Base-by-base conservation (phyloP, 2,888 invertebrate species). In the Cheilosia scutellata region DNA sequence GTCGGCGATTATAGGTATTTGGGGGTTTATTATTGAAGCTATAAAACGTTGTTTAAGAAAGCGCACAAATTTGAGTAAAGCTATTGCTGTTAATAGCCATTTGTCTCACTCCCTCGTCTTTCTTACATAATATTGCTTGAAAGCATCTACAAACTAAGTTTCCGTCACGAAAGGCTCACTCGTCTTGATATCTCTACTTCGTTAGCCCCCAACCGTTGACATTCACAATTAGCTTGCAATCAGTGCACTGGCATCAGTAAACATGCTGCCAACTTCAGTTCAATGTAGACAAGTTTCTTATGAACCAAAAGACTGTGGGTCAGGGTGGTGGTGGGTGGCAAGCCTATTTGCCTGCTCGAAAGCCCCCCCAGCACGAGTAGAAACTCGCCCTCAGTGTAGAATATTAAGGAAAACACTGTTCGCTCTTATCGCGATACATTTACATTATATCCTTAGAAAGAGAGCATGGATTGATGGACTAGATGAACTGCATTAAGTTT, bases 221-320 rank as follows among this genome's bases (percentile, higher is more conserved):
- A 80, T 70, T 71, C 65, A 44, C 62, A 75, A 80, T 84, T 84
- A 79, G 74, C 74, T 51, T 75, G 65, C 83, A 77, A 84, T 84
- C 83, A 80, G 74, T 68, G 40, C 9, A 57, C 79, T 80, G 83
- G 53, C 74, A 84, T 84, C 83, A 75, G 83, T 44, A 84, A 84
- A 84, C 83, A 84, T 84, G 83, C 11, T 37, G 62, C 79, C 83
- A 80, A 58, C 80, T 74, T 70, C 63, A 75, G 63, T 74, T 74
- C 37, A 79, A 70, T 79, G 33, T 65, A 79, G 44, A 53, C 60
- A 13, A 80, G 29, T 80, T 79, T 79, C 83, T 79, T 83, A 57
- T 25, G 60, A 16, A 33, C 33, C 53, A 29, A 33, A 65, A 55
- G 63, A 65, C 16, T 63, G 65, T 37, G 40, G 47, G 58, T 7